Evolutionary conservation across 2,113 vertebrate species (phyloP).

Genomic region (crab-eating macaque (Macaca fascicularis)): DNA sequence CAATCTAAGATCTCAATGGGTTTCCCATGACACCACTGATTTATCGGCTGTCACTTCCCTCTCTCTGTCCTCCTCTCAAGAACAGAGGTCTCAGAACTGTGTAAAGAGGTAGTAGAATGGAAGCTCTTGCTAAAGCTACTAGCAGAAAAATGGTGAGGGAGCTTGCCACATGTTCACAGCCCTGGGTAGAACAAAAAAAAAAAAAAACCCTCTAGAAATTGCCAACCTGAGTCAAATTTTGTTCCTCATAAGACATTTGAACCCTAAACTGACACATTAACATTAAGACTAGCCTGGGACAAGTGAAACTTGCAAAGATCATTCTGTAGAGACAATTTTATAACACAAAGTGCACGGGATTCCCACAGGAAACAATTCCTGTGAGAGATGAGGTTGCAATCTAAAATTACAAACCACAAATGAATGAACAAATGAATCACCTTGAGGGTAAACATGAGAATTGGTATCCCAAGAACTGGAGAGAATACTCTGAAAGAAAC

Average conservation of each 20-base stretch:
- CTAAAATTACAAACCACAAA: not conserved
- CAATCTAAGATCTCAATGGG: not conserved
- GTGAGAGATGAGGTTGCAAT: not conserved
- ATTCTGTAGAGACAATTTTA: not conserved
- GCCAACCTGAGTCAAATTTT: not conserved
- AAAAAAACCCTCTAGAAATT: not conserved
- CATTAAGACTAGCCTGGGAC: not conserved
- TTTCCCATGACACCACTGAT: not conserved
- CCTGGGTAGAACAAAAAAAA: not conserved
- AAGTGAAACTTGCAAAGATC: not conserved
- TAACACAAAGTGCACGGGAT: not conserved
- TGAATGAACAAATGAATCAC: not conserved
- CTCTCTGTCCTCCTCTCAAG: not conserved
- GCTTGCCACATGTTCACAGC: too few species aligned
- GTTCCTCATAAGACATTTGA: not conserved
- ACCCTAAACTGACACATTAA: not conserved
- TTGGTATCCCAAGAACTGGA: not conserved
- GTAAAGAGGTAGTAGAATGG: not conserved
- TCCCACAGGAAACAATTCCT: not conserved
- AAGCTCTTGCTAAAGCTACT: not conserved
- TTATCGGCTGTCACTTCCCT: accelerated
- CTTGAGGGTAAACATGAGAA: not conserved
- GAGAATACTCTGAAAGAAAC: not conserved
- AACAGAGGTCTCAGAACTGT: not conserved
- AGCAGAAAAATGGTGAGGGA: not conserved